Evolutionary conservation across 37 sponge, comb jelly and placozoan species (phyloP).

Genomic region (Tethya wilhelma): DNA sequence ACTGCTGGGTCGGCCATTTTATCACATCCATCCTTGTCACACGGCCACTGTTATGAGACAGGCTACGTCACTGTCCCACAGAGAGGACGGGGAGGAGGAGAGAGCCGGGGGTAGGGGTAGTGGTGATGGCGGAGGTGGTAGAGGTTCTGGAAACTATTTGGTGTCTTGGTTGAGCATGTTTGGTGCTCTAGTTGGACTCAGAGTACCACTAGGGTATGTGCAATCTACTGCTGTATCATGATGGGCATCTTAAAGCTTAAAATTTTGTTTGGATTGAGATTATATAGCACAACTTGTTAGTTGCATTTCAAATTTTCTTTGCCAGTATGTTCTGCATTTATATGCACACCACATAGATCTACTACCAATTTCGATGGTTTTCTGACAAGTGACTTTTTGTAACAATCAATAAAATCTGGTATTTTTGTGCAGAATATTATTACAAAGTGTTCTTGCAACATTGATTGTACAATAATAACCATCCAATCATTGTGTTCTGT

Average conservation of each 20-base stretch:
- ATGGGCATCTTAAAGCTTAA: neutral
- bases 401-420: too few relatives aligned
- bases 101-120: neutral
- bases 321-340: neutral
- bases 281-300: neutral
- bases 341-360: neutral
- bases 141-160: slow-evolving; percentile 39
- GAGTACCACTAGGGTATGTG: slow-evolving; percentile 42
- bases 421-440: too few relatives aligned
- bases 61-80: neutral
- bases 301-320: neutral
- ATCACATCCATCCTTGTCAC: slow-evolving; percentile 91
- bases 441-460: too few relatives aligned
- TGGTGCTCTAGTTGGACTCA: slow-evolving; percentile 63
- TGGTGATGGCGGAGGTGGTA: neutral
- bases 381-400: too few relatives aligned
- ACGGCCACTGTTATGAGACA: slow-evolving; percentile 77
- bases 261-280: neutral
- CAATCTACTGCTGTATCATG: neutral
- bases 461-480: too few relatives aligned
- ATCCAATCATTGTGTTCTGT: too few relatives aligned
- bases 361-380: too few relatives aligned
- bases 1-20: slow-evolving; percentile 75
- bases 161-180: slow-evolving; percentile 68
- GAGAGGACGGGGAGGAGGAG: neutral